Percentiles rank a stretch among this genome's conserved stretches.
These are phyloP conservation scores for Malurus melanocephalus DNA, from an alignment of 2,113 vertebrate genomes.

Conservation along the genomic window DNA sequence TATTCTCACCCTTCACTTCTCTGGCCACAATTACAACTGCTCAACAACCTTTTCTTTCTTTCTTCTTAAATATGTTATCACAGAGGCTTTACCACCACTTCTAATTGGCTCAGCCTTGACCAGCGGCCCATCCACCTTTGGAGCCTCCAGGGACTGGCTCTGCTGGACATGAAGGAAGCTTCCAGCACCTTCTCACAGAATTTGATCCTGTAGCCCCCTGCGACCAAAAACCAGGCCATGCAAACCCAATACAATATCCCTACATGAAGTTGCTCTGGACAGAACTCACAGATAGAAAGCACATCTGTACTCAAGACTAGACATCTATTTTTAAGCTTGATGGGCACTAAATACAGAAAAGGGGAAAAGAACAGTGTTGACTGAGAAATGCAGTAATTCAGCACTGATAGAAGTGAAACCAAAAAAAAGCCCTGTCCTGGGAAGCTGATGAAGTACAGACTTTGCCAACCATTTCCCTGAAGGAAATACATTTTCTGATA, in stretches of 20 bases:
- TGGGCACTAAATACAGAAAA: neutral
- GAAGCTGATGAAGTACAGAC: neutral
- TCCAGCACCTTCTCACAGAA: neutral
- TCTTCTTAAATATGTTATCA: neutral
- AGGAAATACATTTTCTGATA: neutral
- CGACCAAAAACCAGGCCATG: neutral
- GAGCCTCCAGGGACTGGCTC: neutral
- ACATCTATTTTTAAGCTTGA: neutral
- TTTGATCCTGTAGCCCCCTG: fast-evolving
- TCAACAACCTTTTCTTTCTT: neutral
- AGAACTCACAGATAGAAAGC: neutral
- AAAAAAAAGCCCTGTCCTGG: neutral
- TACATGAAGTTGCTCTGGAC: neutral
- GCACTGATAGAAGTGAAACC: neutral
- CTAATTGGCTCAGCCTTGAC: neutral
- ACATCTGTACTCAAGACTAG: neutral
- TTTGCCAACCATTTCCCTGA: neutral
- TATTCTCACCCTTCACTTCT: neutral
- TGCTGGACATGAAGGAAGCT: neutral
- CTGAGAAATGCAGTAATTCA: neutral
- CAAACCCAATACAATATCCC: neutral
- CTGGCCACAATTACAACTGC: neutral
- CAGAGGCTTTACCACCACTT: neutral
- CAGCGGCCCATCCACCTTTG: neutral
- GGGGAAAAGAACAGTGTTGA: neutral